phyloP scores from a whole-genome alignment of 2,113 vertebrate genomes.

The Epinephelus moara region DNA sequence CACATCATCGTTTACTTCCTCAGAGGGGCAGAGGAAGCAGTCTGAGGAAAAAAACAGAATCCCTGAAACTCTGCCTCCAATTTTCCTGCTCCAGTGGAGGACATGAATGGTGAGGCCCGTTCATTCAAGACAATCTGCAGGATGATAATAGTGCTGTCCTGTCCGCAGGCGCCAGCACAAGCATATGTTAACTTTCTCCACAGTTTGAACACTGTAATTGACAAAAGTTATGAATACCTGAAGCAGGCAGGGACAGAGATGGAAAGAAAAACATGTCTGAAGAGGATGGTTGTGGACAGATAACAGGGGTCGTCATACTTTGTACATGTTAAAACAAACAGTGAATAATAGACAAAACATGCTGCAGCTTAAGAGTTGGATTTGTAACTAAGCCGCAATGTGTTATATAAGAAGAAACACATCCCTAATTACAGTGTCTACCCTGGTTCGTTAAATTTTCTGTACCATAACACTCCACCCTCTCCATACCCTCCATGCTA shows the following conservation, averaged over 20 bases:
- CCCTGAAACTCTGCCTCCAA: constrained; percentile 5
- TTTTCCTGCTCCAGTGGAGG: constrained; percentile 7
- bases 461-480: constrained; percentile 10
- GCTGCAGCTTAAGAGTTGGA: background rate
- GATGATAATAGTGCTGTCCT: constrained; percentile 21
- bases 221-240: constrained; percentile 25
- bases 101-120: constrained; percentile 4
- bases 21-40: background rate
- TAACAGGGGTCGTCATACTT: constrained; percentile 26
- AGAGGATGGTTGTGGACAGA: constrained; percentile 16
- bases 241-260: constrained; percentile 19
- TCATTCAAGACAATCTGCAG: background rate
- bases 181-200: constrained; percentile 62
- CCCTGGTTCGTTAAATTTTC: constrained; percentile 5
- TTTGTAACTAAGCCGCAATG: background rate
- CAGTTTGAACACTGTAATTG: constrained; percentile 63
- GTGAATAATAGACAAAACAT: background rate
- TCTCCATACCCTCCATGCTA: background rate
- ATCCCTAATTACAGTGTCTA: background rate
- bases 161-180: constrained; percentile 46
- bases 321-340: constrained; percentile 1
- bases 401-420: constrained; percentile 18
- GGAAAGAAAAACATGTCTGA: constrained; percentile 5
- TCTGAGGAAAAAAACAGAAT: background rate
- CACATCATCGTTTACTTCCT: background rate